Percentiles rank a stretch among this genome's conserved stretches.
These are phyloP conservation scores for Alexandromys fortis DNA, from an alignment of 2,113 vertebrate genomes.

Conservation along the genomic window DNA sequence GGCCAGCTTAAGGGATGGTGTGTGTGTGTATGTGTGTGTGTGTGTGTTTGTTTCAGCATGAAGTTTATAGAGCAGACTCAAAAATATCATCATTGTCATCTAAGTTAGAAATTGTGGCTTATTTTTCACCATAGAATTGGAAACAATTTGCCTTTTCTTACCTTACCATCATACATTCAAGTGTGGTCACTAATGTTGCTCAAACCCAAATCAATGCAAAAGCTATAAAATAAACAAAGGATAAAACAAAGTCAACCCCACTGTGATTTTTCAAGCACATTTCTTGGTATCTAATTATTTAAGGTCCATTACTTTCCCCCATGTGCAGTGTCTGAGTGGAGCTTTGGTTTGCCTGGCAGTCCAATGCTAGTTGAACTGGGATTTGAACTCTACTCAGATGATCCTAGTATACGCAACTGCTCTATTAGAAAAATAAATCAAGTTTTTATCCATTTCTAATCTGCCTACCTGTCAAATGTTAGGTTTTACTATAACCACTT, in stretches of 20 bases:
- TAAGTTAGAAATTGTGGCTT: conserved; percentile 4
- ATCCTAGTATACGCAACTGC: conserved; percentile 24
- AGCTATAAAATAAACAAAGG: conserved; percentile 46
- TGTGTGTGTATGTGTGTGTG: not conserved
- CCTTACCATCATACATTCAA: not conserved
- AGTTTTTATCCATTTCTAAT: conserved; percentile 32
- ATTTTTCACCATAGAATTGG: not conserved
- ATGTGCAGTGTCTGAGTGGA: not conserved
- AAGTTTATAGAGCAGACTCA: conserved; percentile 24
- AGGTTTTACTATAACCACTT: conserved; percentile 26
- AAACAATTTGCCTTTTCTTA: not conserved
- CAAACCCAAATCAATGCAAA: conserved; percentile 46
- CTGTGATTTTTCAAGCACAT: conserved; percentile 25
- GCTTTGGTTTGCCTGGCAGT: conserved; percentile 11
- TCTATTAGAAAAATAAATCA: not conserved
- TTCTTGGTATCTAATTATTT: conserved; percentile 7
- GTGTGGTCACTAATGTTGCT: not conserved
- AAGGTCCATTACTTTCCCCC: not conserved
- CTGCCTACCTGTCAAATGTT: not conserved
- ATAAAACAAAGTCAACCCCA: conserved; percentile 37
- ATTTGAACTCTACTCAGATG: conserved; percentile 30
- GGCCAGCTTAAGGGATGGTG: not conserved
- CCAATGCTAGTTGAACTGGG: not conserved
- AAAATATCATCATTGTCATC: conserved; percentile 1
- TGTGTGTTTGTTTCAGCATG: conserved; percentile 28